These are phyloP conservation scores for Leptosomus discolor DNA, from an alignment of 2,113 vertebrate genomes.

Conservation along the genomic window DNA sequence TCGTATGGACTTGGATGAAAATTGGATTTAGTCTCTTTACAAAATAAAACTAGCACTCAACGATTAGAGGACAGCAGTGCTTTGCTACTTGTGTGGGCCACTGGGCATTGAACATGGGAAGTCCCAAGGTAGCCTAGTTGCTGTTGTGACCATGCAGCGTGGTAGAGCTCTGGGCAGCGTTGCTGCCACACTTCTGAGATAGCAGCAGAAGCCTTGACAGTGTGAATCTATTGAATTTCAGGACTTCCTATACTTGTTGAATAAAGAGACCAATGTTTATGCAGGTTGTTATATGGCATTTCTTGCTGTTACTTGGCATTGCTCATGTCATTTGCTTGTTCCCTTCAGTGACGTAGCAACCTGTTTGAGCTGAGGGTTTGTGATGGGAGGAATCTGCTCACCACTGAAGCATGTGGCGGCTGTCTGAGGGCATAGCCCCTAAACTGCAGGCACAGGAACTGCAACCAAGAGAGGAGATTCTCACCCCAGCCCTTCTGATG, in stretches of 20 bases:
- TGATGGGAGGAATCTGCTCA: not conserved
- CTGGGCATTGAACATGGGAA: not conserved
- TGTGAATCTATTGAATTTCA: not conserved
- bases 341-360: not conserved
- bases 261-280: not conserved
- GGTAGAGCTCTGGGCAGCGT: not conserved
- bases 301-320: not conserved
- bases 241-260: not conserved
- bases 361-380: not conserved
- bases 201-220: not conserved
- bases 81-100: not conserved
- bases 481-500: not conserved
- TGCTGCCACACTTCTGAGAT: not conserved
- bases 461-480: not conserved
- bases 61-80: not conserved
- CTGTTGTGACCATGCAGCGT: not conserved
- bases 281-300: not conserved
- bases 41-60: not conserved
- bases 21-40: not conserved
- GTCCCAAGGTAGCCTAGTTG: not conserved
- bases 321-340: not conserved
- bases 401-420: not conserved
- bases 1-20: not conserved
- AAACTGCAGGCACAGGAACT: not conserved
- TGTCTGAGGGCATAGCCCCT: not conserved